phyloP scores from a whole-genome alignment of 35 echinoderm and acorn worm species.

The Amphiura filiformis region DNA sequence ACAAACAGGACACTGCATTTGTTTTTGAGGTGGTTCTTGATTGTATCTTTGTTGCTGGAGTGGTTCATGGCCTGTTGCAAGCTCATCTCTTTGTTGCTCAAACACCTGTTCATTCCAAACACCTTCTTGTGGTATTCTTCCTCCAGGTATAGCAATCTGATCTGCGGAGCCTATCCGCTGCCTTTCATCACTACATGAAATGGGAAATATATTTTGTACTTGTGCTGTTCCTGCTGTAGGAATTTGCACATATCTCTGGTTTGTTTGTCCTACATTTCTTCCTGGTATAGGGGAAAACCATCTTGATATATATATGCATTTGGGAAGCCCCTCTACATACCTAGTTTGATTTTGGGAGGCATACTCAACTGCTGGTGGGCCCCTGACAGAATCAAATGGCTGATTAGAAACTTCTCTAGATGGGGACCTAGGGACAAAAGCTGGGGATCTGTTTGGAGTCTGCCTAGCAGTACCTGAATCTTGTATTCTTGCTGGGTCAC shows the following conservation, averaged over 20 bases:
- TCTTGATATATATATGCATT: not conserved
- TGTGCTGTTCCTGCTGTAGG: not conserved
- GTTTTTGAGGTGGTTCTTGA: not conserved
- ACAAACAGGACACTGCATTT: not conserved
- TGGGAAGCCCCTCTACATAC: not conserved
- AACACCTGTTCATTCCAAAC: not conserved
- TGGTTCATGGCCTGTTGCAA: not conserved
- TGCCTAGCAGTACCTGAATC: not conserved
- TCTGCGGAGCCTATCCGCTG: not conserved
- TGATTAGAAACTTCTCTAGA: not conserved
- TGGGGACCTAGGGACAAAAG: not conserved
- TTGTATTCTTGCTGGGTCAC: not conserved
- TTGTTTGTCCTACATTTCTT: not conserved
- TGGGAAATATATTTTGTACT: not conserved
- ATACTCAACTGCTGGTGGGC: not conserved
- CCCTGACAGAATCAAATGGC: not conserved
- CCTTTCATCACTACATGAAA: not conserved
- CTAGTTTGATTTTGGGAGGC: not conserved
- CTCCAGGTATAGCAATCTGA: not conserved
- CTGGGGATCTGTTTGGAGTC: not conserved
- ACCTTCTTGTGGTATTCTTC: not conserved
- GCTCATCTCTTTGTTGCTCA: not conserved
- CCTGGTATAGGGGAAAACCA: not conserved
- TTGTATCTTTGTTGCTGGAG: not conserved
- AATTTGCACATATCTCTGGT: not conserved